These are phyloP conservation scores for Hafferia zeledoni DNA, from an alignment of 2,797 vertebrate genomes.

Conservation along the genomic window DNA sequence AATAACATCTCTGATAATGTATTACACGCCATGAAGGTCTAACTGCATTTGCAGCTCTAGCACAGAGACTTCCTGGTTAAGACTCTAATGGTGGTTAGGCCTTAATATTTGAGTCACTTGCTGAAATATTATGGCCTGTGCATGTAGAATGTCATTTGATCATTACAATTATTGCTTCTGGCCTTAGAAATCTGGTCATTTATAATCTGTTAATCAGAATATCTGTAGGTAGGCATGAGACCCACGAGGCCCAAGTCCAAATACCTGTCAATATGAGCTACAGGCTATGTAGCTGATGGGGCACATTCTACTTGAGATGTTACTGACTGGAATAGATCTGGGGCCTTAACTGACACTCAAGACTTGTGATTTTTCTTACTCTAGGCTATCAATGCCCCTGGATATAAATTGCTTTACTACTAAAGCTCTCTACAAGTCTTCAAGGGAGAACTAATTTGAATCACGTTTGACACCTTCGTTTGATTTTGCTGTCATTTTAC, in stretches of 20 bases:
- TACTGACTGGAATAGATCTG: neutral
- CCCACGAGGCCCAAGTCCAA: accelerated
- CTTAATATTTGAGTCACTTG: neutral
- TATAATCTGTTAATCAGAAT: neutral
- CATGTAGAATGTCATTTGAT: neutral
- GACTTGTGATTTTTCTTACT: neutral
- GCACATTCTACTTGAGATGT: neutral
- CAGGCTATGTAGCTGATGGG: neutral
- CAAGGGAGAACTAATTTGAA: neutral
- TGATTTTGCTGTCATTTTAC: neutral
- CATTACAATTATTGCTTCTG: neutral
- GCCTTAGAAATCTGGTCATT: neutral
- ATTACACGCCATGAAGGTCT: neutral
- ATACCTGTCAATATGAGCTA: neutral
- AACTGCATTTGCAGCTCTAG: neutral
- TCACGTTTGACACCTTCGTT: neutral
- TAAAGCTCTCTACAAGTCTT: neutral
- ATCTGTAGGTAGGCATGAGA: neutral
- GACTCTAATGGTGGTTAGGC: neutral
- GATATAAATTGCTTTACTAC: neutral
- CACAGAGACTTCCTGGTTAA: neutral
- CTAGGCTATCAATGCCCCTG: neutral
- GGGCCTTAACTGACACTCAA: neutral
- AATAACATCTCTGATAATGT: neutral
- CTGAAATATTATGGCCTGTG: neutral